A percentile compares a stretch with the other conserved stretches of the same genome.
Conservation (phyloP, 2,888 invertebrate species). For the Rotaria socialis region DNA sequence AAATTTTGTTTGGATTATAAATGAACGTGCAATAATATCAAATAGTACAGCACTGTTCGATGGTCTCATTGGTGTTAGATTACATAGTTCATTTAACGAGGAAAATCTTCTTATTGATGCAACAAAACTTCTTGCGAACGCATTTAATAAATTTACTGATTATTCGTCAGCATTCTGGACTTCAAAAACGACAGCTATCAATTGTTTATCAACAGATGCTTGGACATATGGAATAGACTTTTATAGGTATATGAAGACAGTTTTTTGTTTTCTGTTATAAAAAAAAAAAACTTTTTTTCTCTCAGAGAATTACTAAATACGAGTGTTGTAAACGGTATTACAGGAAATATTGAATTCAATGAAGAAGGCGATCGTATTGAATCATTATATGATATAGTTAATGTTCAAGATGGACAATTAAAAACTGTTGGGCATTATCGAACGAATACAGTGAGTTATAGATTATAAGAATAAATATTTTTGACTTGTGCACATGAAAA, state of each 20-base stretch:
- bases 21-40: constrained; percentile 16
- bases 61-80: neutral
- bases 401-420: constrained; percentile 28
- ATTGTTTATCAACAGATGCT: neutral
- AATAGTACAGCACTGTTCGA: constrained; percentile 10
- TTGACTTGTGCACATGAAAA: too few relatives aligned
- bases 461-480: too few relatives aligned
- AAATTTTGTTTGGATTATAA: constrained; percentile 26
- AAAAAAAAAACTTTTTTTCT: neutral
- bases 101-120: constrained; percentile 28
- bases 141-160: neutral
- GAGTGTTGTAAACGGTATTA: neutral
- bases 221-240: neutral
- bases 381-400: constrained; percentile 41
- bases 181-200: neutral
- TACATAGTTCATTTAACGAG: neutral
- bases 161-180: neutral
- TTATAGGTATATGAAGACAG: neutral
- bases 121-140: neutral
- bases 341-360: constrained; percentile 41
- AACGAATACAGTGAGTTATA: neutral
- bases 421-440: constrained; percentile 35
- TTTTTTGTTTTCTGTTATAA: neutral
- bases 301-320: neutral
- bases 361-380: constrained; percentile 42